Percentiles rank a stretch among this genome's conserved stretches.
phyloP scores from a whole-genome alignment of 1,140 invertebrate species.

The Homarus americanus region DNA sequence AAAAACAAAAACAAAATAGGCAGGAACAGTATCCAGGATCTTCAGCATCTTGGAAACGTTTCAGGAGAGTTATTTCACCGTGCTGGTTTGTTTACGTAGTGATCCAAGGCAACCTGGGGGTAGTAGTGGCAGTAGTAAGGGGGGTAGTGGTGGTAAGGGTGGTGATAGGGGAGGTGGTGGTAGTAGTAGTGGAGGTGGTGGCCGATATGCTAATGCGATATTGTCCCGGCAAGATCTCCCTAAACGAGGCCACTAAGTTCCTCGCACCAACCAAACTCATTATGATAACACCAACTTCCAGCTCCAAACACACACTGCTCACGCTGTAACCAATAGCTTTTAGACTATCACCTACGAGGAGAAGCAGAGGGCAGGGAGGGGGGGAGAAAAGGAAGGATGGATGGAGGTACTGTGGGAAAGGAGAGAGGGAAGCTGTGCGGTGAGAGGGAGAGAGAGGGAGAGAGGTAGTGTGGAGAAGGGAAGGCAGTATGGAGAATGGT shows the following conservation, averaged over 20 bases:
- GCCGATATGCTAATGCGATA: constrained; percentile 51
- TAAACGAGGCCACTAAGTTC: constrained; percentile 51
- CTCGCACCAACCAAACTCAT: constrained; percentile 43
- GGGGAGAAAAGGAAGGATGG: background rate
- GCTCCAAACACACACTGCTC: constrained; percentile 22
- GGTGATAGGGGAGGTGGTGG: background rate
- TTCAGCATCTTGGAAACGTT: background rate
- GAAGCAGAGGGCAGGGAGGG: background rate
- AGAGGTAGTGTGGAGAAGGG: background rate
- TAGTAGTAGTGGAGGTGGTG: constrained; percentile 3
- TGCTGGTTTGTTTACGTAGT: constrained; percentile 24
- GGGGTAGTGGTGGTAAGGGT: background rate
- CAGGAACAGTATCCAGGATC: background rate
- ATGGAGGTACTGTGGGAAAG: background rate
- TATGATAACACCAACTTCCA: constrained; percentile 39
- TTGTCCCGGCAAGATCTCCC: constrained; percentile 46
- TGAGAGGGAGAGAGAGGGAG: background rate
- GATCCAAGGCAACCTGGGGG: background rate
- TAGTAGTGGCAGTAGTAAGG: background rate
- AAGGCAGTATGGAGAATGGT: no score
- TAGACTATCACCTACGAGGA: background rate
- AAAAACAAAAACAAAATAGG: background rate
- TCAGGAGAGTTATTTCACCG: background rate
- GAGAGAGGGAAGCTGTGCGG: background rate
- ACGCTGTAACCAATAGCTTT: background rate